A percentile compares a stretch with the other conserved stretches of the same genome.
Conservation (phyloP, 2,113 vertebrate species). For the Callorhinus ursinus region DNA sequence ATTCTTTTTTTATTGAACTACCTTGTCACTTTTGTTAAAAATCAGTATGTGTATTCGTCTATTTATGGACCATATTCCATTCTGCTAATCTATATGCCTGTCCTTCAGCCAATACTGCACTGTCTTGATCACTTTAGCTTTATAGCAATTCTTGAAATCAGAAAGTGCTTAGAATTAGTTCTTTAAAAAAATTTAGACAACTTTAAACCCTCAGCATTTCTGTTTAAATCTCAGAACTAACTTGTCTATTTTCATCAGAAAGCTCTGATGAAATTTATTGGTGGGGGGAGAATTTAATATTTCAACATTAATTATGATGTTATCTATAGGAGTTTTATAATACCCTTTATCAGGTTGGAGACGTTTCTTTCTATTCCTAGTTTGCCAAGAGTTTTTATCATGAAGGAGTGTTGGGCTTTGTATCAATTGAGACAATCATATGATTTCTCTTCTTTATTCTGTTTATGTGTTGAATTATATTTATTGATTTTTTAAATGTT, state of each 20-base stretch:
- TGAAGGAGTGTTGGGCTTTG: not conserved
- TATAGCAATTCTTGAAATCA: not conserved
- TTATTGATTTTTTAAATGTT: conserved; percentile 2
- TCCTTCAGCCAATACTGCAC: not conserved
- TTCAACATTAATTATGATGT: not conserved
- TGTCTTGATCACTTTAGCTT: not conserved
- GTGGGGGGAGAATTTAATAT: not conserved
- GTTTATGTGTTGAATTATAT: not conserved
- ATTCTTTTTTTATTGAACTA: not conserved
- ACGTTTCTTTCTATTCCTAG: not conserved
- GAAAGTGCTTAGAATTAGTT: not conserved
- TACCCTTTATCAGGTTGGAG: not conserved
- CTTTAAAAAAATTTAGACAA: not conserved
- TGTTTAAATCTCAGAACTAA: not conserved
- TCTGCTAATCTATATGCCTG: not conserved
- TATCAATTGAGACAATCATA: not conserved
- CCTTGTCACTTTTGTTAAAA: not conserved
- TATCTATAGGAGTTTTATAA: not conserved
- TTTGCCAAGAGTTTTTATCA: not conserved
- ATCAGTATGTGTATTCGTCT: not conserved
- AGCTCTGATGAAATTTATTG: not conserved
- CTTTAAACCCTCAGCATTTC: not conserved
- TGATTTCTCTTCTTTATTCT: not conserved
- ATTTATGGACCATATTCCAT: not conserved
- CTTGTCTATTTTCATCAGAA: not conserved